These are phyloP conservation scores for Rhinogobius similis DNA, from an alignment of 2,113 vertebrate species.

Conservation along the genomic window DNA sequence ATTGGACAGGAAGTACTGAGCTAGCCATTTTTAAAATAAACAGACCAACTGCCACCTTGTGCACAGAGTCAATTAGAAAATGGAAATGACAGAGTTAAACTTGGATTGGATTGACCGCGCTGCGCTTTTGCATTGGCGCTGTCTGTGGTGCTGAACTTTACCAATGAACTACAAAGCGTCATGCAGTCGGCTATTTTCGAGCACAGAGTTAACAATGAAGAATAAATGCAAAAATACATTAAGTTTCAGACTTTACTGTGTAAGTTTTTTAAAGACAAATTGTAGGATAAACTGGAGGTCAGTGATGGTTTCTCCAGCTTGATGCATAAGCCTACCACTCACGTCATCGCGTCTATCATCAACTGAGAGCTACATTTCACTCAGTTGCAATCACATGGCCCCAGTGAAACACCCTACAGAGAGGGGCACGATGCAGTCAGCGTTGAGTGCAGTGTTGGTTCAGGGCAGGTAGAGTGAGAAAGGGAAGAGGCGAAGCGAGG, in stretches of 20 bases:
- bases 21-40: too few relatives aligned
- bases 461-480: conserved; percentile 75
- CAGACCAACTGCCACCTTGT: too few relatives aligned
- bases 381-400: conserved; percentile 29
- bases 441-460: conserved; percentile 70
- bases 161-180: not conserved
- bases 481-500: conserved; percentile 47
- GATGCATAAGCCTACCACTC: conserved; percentile 20
- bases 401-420: conserved; percentile 31
- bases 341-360: conserved; percentile 30
- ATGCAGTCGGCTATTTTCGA: not conserved
- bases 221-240: not conserved
- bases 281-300: conserved; percentile 38
- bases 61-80: too few relatives aligned
- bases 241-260: not conserved
- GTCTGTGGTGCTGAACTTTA: conserved; percentile 3
- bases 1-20: too few relatives aligned
- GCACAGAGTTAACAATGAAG: not conserved
- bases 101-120: not conserved
- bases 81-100: too few relatives aligned
- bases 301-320: conserved; percentile 36
- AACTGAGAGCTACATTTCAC: conserved; percentile 16
- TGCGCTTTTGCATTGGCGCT: not conserved
- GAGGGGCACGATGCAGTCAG: conserved; percentile 57
- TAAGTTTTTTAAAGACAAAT: conserved; percentile 1